These are phyloP conservation scores for Anseranas semipalmata DNA, from an alignment of 2,113 vertebrate species.

Conservation along the genomic window DNA sequence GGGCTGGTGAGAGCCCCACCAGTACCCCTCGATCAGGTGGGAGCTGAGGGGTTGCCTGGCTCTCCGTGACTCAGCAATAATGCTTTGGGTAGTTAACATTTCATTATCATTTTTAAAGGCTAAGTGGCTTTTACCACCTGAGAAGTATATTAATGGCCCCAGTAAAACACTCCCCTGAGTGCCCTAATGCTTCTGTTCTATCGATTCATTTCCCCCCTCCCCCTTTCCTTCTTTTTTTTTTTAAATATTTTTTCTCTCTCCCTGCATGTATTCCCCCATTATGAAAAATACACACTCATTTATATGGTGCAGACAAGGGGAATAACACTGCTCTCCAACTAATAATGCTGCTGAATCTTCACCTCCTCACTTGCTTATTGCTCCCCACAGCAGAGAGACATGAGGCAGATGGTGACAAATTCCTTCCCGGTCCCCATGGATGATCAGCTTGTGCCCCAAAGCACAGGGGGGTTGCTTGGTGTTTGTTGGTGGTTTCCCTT, in stretches of 20 bases:
- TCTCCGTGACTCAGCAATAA: slow-evolving; percentile 72
- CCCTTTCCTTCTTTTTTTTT: slow-evolving; percentile 62
- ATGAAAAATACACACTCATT: slow-evolving; percentile 61
- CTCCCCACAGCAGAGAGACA: slow-evolving; percentile 75
- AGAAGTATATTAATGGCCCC: slow-evolving; percentile 74
- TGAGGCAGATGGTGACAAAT: slow-evolving; percentile 80
- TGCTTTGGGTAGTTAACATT: slow-evolving; percentile 75
- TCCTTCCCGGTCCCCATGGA: slow-evolving; percentile 71
- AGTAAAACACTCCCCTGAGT: slow-evolving; percentile 73
- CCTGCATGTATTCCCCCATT: slow-evolving; percentile 76
- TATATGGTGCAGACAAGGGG: slow-evolving; percentile 16
- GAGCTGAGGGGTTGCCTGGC: slow-evolving; percentile 26
- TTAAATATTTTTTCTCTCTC: slow-evolving; percentile 60
- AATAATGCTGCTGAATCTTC: slow-evolving; percentile 61
- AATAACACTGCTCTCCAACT: slow-evolving; percentile 28
- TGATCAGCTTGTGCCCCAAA: slow-evolving; percentile 73
- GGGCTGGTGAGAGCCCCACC: background rate
- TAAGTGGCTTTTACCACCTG: slow-evolving; percentile 75
- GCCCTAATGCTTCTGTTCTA: slow-evolving; percentile 72
- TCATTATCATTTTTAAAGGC: slow-evolving; percentile 76
- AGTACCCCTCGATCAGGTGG: background rate
- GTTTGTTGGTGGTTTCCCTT: background rate
- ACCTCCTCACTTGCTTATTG: slow-evolving; percentile 67
- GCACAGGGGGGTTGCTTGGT: slow-evolving; percentile 40
- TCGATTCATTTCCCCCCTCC: slow-evolving; percentile 72